Base-by-base conservation (phyloP, 1,140 invertebrate genomes). In the Manduca sexta region DNA sequence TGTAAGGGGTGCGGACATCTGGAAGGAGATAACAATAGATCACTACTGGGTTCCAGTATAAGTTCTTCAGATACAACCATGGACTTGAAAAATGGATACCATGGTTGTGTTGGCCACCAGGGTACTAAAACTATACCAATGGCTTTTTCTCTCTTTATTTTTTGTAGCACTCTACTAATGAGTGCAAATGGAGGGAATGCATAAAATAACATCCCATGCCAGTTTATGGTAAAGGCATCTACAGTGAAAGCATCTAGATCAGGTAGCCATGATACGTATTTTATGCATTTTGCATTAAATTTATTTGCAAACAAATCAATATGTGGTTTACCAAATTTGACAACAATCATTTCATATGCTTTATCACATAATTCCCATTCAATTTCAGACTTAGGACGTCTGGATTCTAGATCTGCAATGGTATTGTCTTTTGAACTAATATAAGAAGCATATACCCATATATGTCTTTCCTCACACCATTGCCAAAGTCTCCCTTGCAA, bases 151-250 rank as follows among this genome's bases (percentile, higher is more conserved):
- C 18, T 18, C 4, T 48, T 17, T 31, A 52, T 52, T 41, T 52
- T 45, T 14, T 34, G 5, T 26, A 45, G n/a, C n/a, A 37, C 40
- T 26, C 31, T 53, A 3, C 47, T 13, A 14, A 53, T 42, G 3
- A 53, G 31, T 3, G 45, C 47, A 21, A 53, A 53, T 11, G 51
- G 45, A n/a, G 52, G 45, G 14, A 54, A 54, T 11, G 41, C 35
- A 17, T 54, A 52, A 17, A 52, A 47, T 11, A 37, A 47, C 4
- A 21, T 13, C 2, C 6, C 6, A n/a, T n/a, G n/a, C 41, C 45
- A 52, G 21, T 42, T 15, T 10, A 52, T 2, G 6, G 50, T 52
- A 35, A 52, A 46, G 12, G 44, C 50, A 35, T 52, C 45, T 6
- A 52, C 26, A 12, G 31, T 29, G 6, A 3, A 40, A 3, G 49